These are phyloP conservation scores for Potamilus streckersoni DNA, from an alignment of 1,140 invertebrate genomes.

Conservation along the genomic window DNA sequence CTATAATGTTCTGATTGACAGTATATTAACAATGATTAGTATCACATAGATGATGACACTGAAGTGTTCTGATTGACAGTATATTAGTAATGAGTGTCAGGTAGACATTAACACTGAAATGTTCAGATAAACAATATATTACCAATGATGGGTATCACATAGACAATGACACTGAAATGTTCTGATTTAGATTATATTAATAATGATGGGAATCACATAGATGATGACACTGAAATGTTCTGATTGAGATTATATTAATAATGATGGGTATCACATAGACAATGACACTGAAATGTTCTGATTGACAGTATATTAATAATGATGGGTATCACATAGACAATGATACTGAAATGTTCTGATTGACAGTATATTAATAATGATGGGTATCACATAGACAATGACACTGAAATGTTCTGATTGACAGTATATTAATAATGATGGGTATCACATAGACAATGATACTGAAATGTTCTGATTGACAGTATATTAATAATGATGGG, in stretches of 20 bases:
- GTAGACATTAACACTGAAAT: too few species aligned
- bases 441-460: conserved; percentile 70
- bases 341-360: too few species aligned
- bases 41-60: too few species aligned
- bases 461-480: too few species aligned
- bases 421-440: conserved; percentile 99
- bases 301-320: conserved; percentile 95
- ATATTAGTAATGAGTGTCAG: too few species aligned
- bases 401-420: conserved; percentile 21
- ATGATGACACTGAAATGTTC: too few species aligned
- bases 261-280: too few species aligned
- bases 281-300: too few species aligned
- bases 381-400: conserved; percentile 71
- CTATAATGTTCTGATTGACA: conserved; percentile 63
- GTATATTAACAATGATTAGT: conserved; percentile 97
- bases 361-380: conserved; percentile 98
- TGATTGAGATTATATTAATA: too few species aligned
- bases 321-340: conserved; percentile 69
- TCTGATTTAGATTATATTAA: conserved; percentile 88
- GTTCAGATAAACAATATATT: conserved; percentile 82
- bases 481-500: too few species aligned
- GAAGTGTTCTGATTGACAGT: too few species aligned
- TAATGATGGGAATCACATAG: conserved; percentile 85
- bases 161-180: too few species aligned
- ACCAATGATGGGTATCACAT: conserved; percentile 90